Evolutionary conservation across 2,797 vertebrate species (phyloP).

Genomic region (Sciurus vulgaris): DNA sequence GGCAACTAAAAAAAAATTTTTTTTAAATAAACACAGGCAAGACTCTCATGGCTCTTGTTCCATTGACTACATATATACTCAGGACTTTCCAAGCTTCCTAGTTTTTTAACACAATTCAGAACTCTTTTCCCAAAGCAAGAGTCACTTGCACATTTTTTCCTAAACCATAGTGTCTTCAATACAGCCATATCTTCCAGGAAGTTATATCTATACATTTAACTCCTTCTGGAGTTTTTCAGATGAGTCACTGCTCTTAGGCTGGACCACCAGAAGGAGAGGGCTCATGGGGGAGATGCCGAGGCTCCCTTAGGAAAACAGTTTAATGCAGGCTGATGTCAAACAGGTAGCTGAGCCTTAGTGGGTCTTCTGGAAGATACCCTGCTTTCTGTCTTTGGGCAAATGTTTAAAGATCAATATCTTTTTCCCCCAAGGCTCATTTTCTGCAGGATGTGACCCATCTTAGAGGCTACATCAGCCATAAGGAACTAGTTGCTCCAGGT

Average conservation of each 20-base stretch:
- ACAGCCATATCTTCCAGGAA: background rate
- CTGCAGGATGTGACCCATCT: background rate
- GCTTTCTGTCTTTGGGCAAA: background rate
- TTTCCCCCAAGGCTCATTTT: background rate
- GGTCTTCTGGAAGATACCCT: background rate
- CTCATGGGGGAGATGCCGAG: fast-evolving
- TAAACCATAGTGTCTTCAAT: background rate
- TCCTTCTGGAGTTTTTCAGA: background rate
- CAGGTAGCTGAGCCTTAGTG: background rate
- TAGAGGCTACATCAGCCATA: background rate
- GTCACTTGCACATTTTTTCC: background rate
- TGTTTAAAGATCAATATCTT: background rate
- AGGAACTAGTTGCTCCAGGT: background rate
- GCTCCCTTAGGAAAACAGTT: background rate
- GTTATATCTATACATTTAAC: background rate
- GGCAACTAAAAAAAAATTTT: too few species aligned
- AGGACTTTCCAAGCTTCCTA: background rate
- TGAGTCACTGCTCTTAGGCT: background rate
- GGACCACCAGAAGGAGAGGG: background rate
- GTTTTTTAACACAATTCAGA: slow-evolving; percentile 48
- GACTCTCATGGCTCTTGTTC: background rate
- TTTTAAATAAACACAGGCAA: background rate
- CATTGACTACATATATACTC: background rate
- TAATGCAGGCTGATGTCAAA: background rate
- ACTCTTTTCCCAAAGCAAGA: background rate